phyloP scores from a whole-genome alignment of 2,797 vertebrate genomes.

The Sarcophilus harrisii region DNA sequence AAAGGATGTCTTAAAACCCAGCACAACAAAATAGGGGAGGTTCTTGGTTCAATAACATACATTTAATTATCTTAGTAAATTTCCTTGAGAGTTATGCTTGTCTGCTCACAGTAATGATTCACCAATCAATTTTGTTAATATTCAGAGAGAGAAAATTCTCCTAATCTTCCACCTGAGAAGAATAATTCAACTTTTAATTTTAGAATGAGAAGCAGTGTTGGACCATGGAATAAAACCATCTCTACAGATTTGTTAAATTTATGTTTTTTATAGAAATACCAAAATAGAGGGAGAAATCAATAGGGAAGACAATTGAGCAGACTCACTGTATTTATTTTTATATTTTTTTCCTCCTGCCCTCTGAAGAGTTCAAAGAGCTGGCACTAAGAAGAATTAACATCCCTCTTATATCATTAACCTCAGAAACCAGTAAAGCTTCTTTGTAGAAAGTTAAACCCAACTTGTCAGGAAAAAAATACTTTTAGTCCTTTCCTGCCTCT shows the following conservation, averaged over 20 bases:
- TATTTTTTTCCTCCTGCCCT: neutral
- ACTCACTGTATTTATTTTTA: conserved; percentile 19
- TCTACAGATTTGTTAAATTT: neutral
- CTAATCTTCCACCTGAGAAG: neutral
- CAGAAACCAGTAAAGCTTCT: neutral
- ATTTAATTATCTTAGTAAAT: neutral
- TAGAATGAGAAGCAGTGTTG: neutral
- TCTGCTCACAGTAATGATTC: neutral
- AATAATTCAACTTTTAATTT: neutral
- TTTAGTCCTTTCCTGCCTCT: neutral
- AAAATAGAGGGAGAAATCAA: neutral
- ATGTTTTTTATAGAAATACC: neutral
- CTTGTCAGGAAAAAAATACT: neutral
- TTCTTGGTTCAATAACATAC: neutral
- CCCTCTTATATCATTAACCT: neutral
- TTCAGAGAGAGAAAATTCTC: conserved; percentile 22
- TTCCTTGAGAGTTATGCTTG: neutral
- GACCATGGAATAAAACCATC: neutral
- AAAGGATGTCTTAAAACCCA: neutral
- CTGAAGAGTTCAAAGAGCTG: conserved; percentile 18
- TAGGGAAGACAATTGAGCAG: neutral
- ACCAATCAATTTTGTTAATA: neutral
- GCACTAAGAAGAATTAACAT: conserved; percentile 4
- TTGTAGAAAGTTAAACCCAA: neutral
- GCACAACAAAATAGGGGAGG: neutral